Conservation (phyloP, 1,140 invertebrate species). For the Vanessa tameamea region DNA sequence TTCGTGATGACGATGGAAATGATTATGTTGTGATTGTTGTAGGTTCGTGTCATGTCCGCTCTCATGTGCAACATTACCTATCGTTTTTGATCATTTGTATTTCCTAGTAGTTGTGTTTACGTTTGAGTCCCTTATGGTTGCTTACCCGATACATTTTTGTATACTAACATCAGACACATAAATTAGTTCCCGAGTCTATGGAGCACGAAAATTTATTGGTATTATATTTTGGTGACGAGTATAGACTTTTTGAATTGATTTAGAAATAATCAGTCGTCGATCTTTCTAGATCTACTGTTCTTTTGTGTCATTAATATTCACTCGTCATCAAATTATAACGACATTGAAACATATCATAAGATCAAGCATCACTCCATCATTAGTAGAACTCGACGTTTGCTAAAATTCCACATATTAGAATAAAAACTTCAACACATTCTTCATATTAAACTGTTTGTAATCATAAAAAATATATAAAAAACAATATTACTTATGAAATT, state of each 20-base stretch:
- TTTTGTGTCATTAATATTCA: neutral
- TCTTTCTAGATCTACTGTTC: neutral
- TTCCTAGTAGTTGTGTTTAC: slow-evolving; percentile 12
- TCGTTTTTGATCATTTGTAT: slow-evolving; percentile 1
- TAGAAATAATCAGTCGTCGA: too few species aligned
- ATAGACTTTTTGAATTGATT: neutral
- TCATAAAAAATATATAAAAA: slow-evolving; percentile 26
- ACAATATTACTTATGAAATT: neutral
- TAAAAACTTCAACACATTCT: slow-evolving; percentile 38
- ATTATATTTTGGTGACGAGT: slow-evolving; percentile 12
- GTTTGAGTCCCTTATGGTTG: slow-evolving; percentile 4
- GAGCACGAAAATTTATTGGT: slow-evolving; percentile 5
- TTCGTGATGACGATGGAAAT: slow-evolving; percentile 53
- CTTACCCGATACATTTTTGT: slow-evolving; percentile 19
- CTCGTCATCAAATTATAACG: slow-evolving; percentile 25
- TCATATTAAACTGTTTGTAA: slow-evolving; percentile 44
- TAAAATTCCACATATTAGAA: slow-evolving; percentile 31
- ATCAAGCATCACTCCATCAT: slow-evolving; percentile 36
- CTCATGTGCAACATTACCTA: slow-evolving; percentile 21
- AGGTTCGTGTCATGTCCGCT: slow-evolving; percentile 61
- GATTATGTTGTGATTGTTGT: slow-evolving; percentile 57
- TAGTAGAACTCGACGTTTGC: slow-evolving; percentile 27
- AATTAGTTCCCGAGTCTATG: slow-evolving; percentile 20
- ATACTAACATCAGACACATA: slow-evolving; percentile 31
- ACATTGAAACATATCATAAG: slow-evolving; percentile 3